These are phyloP conservation scores for Ornithoptera alexandrae DNA, from an alignment of 2,888 invertebrate species.

Conservation along the genomic window DNA sequence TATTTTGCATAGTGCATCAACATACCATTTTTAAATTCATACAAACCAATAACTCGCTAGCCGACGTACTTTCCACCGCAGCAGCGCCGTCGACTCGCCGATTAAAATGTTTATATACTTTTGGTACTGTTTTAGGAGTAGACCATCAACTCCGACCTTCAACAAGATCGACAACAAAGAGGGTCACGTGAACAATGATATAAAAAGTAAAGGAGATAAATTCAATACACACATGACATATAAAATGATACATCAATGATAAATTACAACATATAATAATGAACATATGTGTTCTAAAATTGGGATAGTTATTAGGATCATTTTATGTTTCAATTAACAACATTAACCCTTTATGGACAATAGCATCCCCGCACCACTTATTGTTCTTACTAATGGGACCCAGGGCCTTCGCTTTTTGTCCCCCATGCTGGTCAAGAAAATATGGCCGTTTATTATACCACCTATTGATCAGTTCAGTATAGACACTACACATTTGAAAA, in stretches of 20 bases:
- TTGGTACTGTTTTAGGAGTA: constrained; percentile 45
- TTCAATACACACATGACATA: constrained; percentile 24
- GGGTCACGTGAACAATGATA: constrained; percentile 39
- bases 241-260: constrained; percentile 22
- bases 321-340: neutral
- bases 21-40: constrained; percentile 20
- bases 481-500: too few relatives aligned
- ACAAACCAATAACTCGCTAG: constrained; percentile 18
- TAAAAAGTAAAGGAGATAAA: constrained; percentile 22
- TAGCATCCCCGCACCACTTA: neutral
- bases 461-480: too few relatives aligned
- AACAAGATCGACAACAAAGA: constrained; percentile 72
- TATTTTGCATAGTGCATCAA: constrained; percentile 3
- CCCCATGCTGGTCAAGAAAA: too few relatives aligned
- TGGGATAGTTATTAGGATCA: neutral
- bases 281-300: neutral
- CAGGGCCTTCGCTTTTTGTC: too few relatives aligned
- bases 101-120: constrained; percentile 41
- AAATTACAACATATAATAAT: neutral
- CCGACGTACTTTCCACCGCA: neutral
- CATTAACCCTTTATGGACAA: neutral
- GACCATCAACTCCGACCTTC: constrained; percentile 57
- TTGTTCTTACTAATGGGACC: too few relatives aligned
- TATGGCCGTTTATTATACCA: too few relatives aligned
- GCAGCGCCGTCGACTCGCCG: constrained; percentile 9